These are phyloP conservation scores for Calyptommatus sinebrachiatus DNA, from an alignment of 2,113 vertebrate genomes.

Conservation along the genomic window DNA sequence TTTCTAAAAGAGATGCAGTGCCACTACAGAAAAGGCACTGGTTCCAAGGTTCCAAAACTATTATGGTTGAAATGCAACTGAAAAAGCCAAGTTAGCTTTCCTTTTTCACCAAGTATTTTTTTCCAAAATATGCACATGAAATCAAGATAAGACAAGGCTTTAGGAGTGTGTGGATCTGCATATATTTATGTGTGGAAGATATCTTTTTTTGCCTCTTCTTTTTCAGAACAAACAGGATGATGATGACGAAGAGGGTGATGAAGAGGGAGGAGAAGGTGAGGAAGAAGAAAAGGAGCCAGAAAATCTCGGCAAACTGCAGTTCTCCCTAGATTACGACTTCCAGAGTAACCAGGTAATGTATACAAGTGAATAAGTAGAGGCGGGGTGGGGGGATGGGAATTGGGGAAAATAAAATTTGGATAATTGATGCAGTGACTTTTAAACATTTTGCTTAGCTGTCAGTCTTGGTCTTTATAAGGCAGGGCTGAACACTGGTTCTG, in stretches of 20 bases:
- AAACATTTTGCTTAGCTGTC: too few species aligned
- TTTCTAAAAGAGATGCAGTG: neutral
- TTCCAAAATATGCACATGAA: neutral
- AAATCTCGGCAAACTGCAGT: constrained; percentile 95
- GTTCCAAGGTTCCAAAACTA: neutral
- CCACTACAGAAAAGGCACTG: neutral
- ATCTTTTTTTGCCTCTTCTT: fast-evolving
- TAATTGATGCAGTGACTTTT: too few species aligned
- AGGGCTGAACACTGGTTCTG: too few species aligned
- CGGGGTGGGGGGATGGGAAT: neutral
- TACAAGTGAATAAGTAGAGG: neutral
- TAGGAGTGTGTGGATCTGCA: too few species aligned
- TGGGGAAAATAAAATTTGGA: neutral
- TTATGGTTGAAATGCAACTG: neutral
- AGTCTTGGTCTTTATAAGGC: too few species aligned
- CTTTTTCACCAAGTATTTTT: neutral
- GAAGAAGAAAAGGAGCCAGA: constrained; percentile 95
- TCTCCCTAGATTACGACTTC: constrained; percentile 95
- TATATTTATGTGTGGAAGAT: neutral
- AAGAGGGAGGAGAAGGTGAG: constrained; percentile 90
- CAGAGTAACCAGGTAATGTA: constrained; percentile 87
- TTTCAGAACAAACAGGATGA: constrained; percentile 85
- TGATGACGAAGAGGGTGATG: constrained; percentile 82
- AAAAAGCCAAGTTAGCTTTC: too few species aligned
- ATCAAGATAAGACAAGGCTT: neutral